Conservation (phyloP, 2,113 vertebrate species). For the Alligator mississippiensis region DNA sequence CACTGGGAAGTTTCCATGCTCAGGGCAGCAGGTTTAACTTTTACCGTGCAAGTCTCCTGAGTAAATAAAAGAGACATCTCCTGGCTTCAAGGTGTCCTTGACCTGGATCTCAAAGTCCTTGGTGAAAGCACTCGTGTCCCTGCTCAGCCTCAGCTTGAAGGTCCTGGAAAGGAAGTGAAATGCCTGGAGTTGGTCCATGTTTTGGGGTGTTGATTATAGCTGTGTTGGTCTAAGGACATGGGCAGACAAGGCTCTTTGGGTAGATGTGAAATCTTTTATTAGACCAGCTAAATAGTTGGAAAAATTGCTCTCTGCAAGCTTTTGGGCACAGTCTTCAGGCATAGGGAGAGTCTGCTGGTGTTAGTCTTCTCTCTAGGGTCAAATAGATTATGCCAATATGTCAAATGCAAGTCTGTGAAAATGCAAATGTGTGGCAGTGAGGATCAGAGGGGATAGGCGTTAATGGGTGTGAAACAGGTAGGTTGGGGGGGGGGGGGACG, state of each 20-base stretch:
- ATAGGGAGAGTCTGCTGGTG: background rate
- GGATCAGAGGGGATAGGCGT: no score
- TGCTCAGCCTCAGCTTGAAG: conserved; percentile 77
- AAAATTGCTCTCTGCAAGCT: no score
- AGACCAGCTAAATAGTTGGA: no score
- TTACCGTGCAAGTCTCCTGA: conserved; percentile 81
- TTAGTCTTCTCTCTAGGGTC: background rate
- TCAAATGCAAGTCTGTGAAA: no score
- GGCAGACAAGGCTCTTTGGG: no score
- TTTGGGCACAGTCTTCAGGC: background rate
- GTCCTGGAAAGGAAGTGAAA: conserved; percentile 51
- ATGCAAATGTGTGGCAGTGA: no score
- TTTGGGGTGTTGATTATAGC: no score
- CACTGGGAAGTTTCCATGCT: background rate
- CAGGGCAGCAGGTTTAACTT: background rate
- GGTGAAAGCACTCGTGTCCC: conserved; percentile 69
- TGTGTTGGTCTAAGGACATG: no score
- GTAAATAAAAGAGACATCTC: conserved; percentile 82
- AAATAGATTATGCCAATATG: no score
- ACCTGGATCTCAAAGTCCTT: conserved; percentile 67
- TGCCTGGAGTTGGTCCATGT: background rate
- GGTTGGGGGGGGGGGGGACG: no score
- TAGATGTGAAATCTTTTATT: no score
- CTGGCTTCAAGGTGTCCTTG: conserved; percentile 28
- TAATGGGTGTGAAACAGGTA: no score